Conservation (phyloP, 2,888 invertebrate species). For the Lepetodrilus schrolli region DNA sequence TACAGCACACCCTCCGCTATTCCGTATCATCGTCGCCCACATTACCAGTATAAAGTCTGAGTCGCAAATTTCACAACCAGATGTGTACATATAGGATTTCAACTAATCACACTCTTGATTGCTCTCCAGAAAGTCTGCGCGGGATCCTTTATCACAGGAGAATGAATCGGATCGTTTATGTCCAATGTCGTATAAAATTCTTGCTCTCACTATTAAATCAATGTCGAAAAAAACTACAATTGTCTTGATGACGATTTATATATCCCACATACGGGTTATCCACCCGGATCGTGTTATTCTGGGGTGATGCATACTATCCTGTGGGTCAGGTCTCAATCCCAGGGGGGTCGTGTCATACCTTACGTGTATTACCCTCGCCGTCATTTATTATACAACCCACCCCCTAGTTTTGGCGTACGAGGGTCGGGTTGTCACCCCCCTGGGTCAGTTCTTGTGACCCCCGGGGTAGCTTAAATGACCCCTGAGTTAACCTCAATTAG, state of each 20-base stretch:
- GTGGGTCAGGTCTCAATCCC: neutral
- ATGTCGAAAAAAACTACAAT: neutral
- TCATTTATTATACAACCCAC: neutral
- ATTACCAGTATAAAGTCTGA: too few species aligned
- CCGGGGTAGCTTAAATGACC: neutral
- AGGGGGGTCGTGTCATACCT: constrained; percentile 14
- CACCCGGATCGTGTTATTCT: neutral
- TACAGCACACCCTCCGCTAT: too few species aligned
- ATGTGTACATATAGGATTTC: too few species aligned
- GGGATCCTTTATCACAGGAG: neutral
- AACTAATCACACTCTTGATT: too few species aligned
- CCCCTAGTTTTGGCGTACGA: neutral
- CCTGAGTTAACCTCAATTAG: constrained; percentile 20
- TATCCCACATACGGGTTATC: neutral
- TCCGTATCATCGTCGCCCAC: too few species aligned
- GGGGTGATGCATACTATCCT: constrained; percentile 1
- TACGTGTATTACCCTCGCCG: neutral
- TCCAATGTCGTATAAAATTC: neutral
- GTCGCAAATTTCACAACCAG: too few species aligned
- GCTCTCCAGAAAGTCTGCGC: too few species aligned
- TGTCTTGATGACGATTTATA: neutral
- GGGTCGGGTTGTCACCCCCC: neutral
- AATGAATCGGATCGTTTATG: neutral
- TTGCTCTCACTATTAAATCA: neutral
- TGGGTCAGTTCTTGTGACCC: neutral